Evolutionary conservation across 2,113 vertebrate species (phyloP).

Genomic region (Rhabdornis inornatus): DNA sequence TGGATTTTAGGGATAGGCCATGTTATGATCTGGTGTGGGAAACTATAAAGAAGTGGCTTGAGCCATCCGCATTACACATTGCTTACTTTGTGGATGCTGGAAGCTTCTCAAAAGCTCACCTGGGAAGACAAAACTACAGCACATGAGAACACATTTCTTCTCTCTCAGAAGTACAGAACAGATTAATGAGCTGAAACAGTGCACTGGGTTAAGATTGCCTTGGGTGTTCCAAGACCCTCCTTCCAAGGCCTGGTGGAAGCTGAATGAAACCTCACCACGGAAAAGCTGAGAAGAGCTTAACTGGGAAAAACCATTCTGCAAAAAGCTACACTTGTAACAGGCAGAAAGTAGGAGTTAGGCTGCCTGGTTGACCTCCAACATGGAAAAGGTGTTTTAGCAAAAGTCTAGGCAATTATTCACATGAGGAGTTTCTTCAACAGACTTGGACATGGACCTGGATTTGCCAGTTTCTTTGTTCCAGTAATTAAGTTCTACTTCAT

Average conservation of each 20-base stretch:
- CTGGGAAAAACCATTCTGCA: neutral
- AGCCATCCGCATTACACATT: neutral
- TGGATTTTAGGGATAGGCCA: neutral
- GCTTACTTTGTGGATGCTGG: neutral
- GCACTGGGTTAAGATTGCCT: neutral
- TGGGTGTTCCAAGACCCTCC: neutral
- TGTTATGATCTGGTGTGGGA: neutral
- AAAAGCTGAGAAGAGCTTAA: neutral
- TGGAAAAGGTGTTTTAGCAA: neutral
- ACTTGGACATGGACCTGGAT: neutral
- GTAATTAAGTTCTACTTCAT: neutral
- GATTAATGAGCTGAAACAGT: conserved; percentile 41
- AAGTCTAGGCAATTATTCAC: neutral
- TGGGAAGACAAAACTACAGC: neutral
- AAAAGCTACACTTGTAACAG: neutral
- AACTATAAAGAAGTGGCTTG: neutral
- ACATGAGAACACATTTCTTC: neutral
- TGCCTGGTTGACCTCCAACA: neutral
- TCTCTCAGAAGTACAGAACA: conserved; percentile 29
- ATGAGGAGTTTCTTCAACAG: neutral
- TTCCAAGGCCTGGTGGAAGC: neutral
- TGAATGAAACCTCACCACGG: neutral
- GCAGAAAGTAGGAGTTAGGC: neutral
- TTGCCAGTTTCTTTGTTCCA: conserved; percentile 35
- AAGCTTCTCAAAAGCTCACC: neutral